Conservation (phyloP, 2,888 invertebrate species). For the Cephus pygmeus region DNA sequence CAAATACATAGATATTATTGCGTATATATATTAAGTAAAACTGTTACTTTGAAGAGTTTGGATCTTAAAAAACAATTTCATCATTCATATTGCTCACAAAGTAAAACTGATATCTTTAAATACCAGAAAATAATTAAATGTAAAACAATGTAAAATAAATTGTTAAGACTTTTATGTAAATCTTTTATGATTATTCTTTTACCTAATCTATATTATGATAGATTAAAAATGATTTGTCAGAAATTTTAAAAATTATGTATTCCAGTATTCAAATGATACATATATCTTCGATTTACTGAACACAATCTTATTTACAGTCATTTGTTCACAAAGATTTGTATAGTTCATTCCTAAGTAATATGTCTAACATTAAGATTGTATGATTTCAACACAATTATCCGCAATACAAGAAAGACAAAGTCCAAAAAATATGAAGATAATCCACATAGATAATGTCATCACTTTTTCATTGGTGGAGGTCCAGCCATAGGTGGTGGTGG, state of each 20-base stretch:
- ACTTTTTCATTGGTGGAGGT: constrained; percentile 50
- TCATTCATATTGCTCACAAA: neutral
- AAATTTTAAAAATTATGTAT: neutral
- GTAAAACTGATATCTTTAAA: neutral
- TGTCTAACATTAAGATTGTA: neutral
- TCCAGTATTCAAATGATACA: neutral
- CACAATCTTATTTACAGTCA: neutral
- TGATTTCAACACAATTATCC: neutral
- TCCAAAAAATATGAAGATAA: constrained; percentile 12
- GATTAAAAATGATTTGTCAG: neutral
- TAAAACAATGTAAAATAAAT: neutral
- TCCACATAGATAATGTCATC: constrained; percentile 4
- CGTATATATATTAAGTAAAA: neutral
- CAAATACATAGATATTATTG: neutral
- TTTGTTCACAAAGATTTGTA: neutral
- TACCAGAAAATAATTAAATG: neutral
- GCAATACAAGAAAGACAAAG: neutral
- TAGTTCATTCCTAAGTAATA: neutral
- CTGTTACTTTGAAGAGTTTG: neutral
- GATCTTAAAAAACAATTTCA: neutral
- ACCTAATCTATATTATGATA: neutral
- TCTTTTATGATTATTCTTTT: neutral
- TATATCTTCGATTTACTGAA: neutral
- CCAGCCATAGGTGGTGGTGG: constrained; percentile 69
- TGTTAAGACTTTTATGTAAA: neutral